Evolutionary conservation across 2,113 vertebrate species (phyloP).

Genomic region (Epinephelus fuscoguttatus): DNA sequence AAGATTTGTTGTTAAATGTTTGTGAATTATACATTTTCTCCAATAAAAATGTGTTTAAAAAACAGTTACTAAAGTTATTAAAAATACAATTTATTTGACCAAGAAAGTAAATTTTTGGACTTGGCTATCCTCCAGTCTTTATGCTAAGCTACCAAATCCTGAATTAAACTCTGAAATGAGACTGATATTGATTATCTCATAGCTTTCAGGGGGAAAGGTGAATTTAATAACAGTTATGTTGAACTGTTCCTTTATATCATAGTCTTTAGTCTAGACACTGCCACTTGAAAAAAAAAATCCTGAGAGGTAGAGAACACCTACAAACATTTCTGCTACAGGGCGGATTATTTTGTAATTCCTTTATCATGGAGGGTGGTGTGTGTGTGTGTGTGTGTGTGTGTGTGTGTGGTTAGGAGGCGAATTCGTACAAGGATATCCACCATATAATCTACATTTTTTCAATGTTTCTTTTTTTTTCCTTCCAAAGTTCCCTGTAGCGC

Average conservation of each 20-base stretch:
- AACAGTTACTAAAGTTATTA: no score
- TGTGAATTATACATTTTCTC: no score
- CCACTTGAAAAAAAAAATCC: neutral
- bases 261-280: neutral
- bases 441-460: constrained; percentile 58
- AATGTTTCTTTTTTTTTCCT: constrained; percentile 28
- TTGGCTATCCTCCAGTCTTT: neutral
- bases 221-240: neutral
- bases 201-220: neutral
- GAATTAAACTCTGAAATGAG: no score
- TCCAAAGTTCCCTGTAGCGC: constrained; percentile 42
- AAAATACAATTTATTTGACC: no score
- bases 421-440: constrained; percentile 41
- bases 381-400: constrained; percentile 9
- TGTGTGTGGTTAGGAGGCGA: neutral
- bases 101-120: no score
- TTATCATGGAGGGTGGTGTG: neutral
- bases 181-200: neutral
- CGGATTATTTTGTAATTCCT: constrained; percentile 13
- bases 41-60: no score
- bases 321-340: neutral
- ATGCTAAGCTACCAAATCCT: neutral
- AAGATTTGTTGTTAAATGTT: no score
- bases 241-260: neutral
- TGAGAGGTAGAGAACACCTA: neutral